These are phyloP conservation scores for Eremobia ochroleuca DNA, from an alignment of 2,888 invertebrate species.

Conservation along the genomic window DNA sequence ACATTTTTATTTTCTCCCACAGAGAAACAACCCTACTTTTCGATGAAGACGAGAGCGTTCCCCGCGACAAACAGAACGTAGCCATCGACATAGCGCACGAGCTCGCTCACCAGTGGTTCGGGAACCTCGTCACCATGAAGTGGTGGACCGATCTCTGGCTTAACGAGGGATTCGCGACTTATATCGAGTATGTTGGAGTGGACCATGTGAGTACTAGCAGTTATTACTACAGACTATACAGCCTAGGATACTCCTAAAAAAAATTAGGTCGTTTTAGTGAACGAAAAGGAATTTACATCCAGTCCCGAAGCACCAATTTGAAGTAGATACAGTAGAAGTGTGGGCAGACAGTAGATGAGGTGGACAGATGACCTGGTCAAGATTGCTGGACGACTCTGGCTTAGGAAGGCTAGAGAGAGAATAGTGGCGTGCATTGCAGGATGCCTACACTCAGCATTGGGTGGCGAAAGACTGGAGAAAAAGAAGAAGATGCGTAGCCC, in stretches of 20 bases:
- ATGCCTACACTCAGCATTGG: too few species aligned
- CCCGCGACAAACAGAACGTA: conserved; percentile 89
- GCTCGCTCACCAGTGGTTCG: conserved; percentile 95
- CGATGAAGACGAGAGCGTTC: conserved; percentile 87
- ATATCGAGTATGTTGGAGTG: conserved; percentile 90
- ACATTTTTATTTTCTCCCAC: conserved; percentile 1
- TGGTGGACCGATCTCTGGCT: conserved; percentile 95
- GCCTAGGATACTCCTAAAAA: background rate
- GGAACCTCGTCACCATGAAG: conserved; percentile 92
- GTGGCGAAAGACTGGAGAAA: too few species aligned
- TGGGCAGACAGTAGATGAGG: too few species aligned
- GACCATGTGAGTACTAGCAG: conserved; percentile 71
- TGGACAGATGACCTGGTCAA: too few species aligned
- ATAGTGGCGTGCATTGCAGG: too few species aligned
- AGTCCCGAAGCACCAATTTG: background rate
- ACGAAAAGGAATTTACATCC: background rate
- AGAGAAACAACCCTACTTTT: conserved; percentile 92
- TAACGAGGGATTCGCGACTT: conserved; percentile 94
- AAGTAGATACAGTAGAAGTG: background rate
- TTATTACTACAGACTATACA: background rate
- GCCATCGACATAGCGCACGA: conserved; percentile 93
- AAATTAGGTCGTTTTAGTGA: background rate
- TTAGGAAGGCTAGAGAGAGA: too few species aligned
- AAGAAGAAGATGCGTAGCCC: background rate
- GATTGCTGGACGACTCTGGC: too few species aligned